Base-by-base conservation (phyloP, 2,888 invertebrate species). In the Chrysomela aeneicollis region DNA sequence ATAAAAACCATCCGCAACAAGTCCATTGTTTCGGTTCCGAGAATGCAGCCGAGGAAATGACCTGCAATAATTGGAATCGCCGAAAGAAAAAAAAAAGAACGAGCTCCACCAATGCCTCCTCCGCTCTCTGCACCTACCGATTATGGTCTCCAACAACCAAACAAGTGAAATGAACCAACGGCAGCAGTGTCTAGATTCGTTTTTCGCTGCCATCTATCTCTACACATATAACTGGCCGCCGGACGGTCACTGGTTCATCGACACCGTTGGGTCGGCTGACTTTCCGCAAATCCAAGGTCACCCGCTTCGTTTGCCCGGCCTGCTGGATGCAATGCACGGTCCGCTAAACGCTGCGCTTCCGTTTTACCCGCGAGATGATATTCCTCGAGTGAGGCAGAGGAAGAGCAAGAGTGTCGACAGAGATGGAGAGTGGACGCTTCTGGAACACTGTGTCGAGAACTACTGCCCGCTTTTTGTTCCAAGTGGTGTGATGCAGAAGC, bases 261-360 rank as follows among this genome's bases (percentile, higher is more conserved):
- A 82, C 83, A 81, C 79, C 73, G 71, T 58, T 35, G 5, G 10
- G 12, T 12, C 74, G 70, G 69, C 81, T 26, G 81, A 82, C 82
- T 82, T 82, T 82, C 82, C 81, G 82, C 81, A 78, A 80, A 74
- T 78, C 78, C 81, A 83, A 83, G 83, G 83, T 82, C 82, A 80
- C 75, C 72, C 72, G 72, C 73, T 71, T 65, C 51, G 61, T 53
- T 61, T 53, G 59, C 15, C 3, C 42, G n/a, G 4, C 49, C 50
- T 18, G 59, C 52, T 55, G 49, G 61, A 60, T 64, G 67, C 64
- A 59, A 42, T 63, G 58, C 63, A 59, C 62, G 58, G 63, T 66
- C 57, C 62, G 62, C 42, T 35, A 35, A 9, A 15, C 15, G 54
- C 52, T 60, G 55, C 54, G 67, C 65, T 70, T 67, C 67, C 67